Conservation (phyloP, 1,140 invertebrate genomes). For the Conopomorpha cramerella region DNA sequence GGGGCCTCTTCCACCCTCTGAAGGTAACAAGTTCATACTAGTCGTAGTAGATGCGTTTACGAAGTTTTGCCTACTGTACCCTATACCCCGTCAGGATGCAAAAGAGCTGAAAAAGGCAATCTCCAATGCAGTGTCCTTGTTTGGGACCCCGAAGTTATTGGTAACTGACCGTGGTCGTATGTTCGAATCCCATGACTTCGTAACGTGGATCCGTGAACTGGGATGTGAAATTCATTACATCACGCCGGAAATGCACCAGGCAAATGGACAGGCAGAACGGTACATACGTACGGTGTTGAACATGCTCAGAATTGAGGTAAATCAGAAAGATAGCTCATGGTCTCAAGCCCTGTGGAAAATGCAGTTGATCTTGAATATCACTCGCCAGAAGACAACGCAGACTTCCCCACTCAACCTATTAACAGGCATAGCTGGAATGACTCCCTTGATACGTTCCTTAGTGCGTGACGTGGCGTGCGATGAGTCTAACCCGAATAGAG, state of each 20-base stretch:
- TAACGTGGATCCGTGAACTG: neutral
- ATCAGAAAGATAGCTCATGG: neutral
- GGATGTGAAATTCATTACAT: neutral
- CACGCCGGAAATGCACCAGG: slow-evolving; percentile 1
- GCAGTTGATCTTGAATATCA: neutral
- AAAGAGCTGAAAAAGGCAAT: neutral
- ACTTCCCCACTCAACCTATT: neutral
- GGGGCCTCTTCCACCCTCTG: neutral
- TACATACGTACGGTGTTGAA: neutral
- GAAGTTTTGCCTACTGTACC: neutral
- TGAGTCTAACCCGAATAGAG: neutral
- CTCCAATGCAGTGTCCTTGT: neutral
- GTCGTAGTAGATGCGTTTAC: neutral
- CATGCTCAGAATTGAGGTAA: neutral
- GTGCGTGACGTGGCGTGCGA: neutral
- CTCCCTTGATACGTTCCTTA: neutral
- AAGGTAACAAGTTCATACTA: neutral
- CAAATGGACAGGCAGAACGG: neutral
- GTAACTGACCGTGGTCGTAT: no score
- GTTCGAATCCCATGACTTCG: neutral
- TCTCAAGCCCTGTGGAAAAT: neutral
- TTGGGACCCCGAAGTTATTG: neutral
- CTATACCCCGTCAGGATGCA: neutral
- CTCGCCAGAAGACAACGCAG: neutral
- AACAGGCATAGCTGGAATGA: neutral